Conservation (phyloP, 2,888 invertebrate species). For the Cryptus viduatorius region DNA sequence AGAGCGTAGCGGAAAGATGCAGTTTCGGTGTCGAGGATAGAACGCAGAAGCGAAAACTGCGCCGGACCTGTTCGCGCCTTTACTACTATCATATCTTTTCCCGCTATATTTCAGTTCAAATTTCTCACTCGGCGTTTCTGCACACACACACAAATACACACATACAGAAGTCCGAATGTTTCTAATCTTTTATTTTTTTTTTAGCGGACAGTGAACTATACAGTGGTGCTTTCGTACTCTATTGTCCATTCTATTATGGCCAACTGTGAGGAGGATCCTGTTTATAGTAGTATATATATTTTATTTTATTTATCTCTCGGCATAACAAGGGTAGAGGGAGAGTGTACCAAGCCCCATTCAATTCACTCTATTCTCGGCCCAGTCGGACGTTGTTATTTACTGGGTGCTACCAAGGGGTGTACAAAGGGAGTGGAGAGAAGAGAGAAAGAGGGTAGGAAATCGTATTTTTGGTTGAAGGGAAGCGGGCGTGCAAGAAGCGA, state of each 20-base stretch:
- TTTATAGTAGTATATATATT: conserved; percentile 13
- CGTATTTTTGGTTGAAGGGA: conserved; percentile 44
- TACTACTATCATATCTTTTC: conserved; percentile 6
- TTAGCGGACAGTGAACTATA: background rate
- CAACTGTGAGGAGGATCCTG: conserved; percentile 32
- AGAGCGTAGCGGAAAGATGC: conserved; percentile 23
- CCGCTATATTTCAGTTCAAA: conserved; percentile 11
- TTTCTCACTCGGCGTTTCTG: conserved; percentile 40
- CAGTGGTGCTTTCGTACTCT: conserved; percentile 25
- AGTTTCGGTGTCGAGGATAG: conserved; percentile 28
- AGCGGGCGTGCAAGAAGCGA: conserved; percentile 15
- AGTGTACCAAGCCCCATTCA: conserved; percentile 38
- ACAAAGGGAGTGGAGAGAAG: conserved; percentile 28
- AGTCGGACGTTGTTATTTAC: conserved; percentile 55
- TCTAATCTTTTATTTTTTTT: conserved; percentile 43
- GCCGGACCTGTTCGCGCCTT: conserved; percentile 25
- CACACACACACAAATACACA: conserved; percentile 9
- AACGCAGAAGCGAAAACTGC: conserved; percentile 36
- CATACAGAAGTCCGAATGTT: conserved; percentile 26
- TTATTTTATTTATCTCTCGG: conserved; percentile 58
- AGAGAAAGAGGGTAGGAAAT: conserved; percentile 29
- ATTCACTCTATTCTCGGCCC: conserved; percentile 40
- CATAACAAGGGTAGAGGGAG: conserved; percentile 43
- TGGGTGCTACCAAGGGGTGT: conserved; percentile 6
- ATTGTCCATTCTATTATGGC: conserved; percentile 59